A percentile compares a stretch with the other conserved stretches of the same genome.
Evolutionary conservation across 2,888 invertebrate genomes (phyloP).

Genomic region (Netelia fuscicornis): DNA sequence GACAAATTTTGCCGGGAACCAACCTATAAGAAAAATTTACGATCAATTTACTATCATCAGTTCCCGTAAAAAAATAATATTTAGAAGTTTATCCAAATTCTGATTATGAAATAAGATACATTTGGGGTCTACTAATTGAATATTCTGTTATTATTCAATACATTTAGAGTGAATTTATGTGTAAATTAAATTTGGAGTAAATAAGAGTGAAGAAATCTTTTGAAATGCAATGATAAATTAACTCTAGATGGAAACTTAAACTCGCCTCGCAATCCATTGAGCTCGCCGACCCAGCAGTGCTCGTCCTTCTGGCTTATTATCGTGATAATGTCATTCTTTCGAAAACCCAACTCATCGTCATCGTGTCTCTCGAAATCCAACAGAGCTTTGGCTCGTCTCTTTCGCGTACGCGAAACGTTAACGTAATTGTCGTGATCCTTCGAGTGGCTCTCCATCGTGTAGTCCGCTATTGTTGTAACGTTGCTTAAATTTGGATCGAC

Average conservation of each 20-base stretch:
- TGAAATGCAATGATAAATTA: background rate
- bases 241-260: background rate
- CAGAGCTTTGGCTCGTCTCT: slow-evolving; percentile 96
- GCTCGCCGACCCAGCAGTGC: slow-evolving; percentile 99
- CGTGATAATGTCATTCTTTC: slow-evolving; percentile 99
- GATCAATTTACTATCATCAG: slow-evolving; percentile 18
- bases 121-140: too few relatives aligned
- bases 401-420: slow-evolving; percentile 95
- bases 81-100: background rate
- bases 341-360: slow-evolving; percentile 98
- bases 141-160: too few relatives aligned
- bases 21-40: slow-evolving; percentile 86
- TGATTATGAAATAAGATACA: too few relatives aligned
- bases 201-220: too few relatives aligned
- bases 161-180: too few relatives aligned
- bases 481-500: slow-evolving; percentile 95
- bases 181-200: too few relatives aligned
- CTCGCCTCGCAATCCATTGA: slow-evolving; percentile 94
- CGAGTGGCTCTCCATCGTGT: slow-evolving; percentile 97
- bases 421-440: slow-evolving; percentile 97
- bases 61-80: background rate
- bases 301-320: slow-evolving; percentile 99
- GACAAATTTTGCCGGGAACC: slow-evolving; percentile 99
- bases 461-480: slow-evolving; percentile 95
- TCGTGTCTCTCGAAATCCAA: slow-evolving; percentile 99